Percentiles rank a stretch among this genome's conserved stretches.
phyloP scores from a whole-genome alignment of 2,888 invertebrate genomes.

The Mellilla xanthometata region DNA sequence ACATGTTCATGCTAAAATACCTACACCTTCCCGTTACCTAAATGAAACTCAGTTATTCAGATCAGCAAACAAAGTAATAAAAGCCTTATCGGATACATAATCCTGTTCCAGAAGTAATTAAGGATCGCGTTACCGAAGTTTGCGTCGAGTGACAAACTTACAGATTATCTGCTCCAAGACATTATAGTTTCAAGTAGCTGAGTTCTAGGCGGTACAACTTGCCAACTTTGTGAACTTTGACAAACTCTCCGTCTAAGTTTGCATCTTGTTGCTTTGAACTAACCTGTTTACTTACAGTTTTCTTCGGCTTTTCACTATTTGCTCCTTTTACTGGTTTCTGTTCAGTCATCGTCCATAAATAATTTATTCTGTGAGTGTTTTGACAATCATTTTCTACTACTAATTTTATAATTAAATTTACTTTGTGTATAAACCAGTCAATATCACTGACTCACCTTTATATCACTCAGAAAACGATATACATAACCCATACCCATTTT shows the following conservation, averaged over 20 bases:
- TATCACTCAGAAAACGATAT: too few relatives aligned
- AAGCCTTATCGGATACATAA: constrained; percentile 34
- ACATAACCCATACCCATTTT: too few relatives aligned
- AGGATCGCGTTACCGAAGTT: constrained; percentile 59
- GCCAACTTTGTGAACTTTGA: constrained; percentile 55
- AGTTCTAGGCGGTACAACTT: constrained; percentile 55
- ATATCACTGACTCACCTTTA: too few relatives aligned
- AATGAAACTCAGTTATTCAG: too few relatives aligned
- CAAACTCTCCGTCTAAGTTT: constrained; percentile 44
- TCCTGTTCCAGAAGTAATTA: constrained; percentile 54
- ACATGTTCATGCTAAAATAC: too few relatives aligned
- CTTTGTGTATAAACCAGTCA: too few relatives aligned
- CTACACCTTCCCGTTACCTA: too few relatives aligned
- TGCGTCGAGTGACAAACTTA: constrained; percentile 60
- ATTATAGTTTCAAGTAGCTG: constrained; percentile 64
- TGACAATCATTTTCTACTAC: too few relatives aligned
- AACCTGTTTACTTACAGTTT: constrained; percentile 48
- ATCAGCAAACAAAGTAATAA: constrained; percentile 13
- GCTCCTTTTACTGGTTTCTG: constrained; percentile 23
- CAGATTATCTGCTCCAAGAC: constrained; percentile 65
- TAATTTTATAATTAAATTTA: too few relatives aligned
- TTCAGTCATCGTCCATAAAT: neutral
- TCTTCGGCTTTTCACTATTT: constrained; percentile 30
- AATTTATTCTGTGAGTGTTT: too few relatives aligned
- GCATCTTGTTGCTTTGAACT: constrained; percentile 45